A percentile compares a stretch with the other conserved stretches of the same genome.
phyloP scores from a whole-genome alignment of 1,140 invertebrate species.

The Saccostrea echinata region DNA sequence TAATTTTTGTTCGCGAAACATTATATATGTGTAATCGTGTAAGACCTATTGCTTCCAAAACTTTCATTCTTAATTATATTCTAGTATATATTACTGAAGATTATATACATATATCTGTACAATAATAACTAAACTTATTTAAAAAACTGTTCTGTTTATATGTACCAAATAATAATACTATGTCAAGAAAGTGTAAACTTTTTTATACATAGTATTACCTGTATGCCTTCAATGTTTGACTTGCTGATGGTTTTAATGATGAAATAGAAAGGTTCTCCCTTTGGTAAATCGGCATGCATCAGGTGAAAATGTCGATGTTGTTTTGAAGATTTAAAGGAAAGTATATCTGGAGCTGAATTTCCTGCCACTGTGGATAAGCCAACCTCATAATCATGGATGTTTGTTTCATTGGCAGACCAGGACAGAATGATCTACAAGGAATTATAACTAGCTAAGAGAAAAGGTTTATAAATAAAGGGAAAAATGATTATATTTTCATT shows the following conservation, averaged over 20 bases:
- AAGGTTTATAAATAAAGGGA: not conserved
- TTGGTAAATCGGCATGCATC: conserved; percentile 53
- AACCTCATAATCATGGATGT: conserved; percentile 60
- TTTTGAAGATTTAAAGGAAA: conserved; percentile 51
- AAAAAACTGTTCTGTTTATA: not conserved
- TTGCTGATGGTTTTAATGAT: conserved; percentile 59
- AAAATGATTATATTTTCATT: not conserved
- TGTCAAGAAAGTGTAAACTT: not conserved
- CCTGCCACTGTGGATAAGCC: conserved; percentile 48
- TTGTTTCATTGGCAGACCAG: conserved; percentile 11
- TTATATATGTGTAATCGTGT: no score
- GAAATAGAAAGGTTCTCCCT: conserved; percentile 59
- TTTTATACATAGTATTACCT: conserved; percentile 43
- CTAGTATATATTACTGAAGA: no score
- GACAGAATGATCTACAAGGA: not conserved
- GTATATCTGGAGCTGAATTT: conserved; percentile 55
- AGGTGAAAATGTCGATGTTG: conserved; percentile 48
- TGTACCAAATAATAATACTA: not conserved
- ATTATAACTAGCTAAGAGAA: not conserved
- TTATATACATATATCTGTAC: no score
- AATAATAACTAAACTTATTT: no score
- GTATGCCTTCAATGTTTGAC: conserved; percentile 47
- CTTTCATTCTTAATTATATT: no score
- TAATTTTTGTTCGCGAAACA: no score
- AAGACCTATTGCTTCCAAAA: no score